phyloP scores from a whole-genome alignment of 2,888 invertebrate species.

The Lottia gigantea region DNA sequence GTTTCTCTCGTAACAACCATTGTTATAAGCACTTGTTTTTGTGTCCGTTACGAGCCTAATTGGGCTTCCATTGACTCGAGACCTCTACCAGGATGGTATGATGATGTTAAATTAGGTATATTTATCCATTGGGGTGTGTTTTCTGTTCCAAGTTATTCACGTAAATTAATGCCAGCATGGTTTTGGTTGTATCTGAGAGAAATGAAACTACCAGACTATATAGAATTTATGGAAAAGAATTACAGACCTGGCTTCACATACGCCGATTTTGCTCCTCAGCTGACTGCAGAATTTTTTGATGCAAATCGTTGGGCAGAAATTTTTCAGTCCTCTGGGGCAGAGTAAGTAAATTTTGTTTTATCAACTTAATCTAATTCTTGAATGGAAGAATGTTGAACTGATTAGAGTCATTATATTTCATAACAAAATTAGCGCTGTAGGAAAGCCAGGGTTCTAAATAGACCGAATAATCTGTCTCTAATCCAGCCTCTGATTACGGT shows the following conservation, averaged over 20 bases:
- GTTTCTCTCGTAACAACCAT: too few relatives aligned
- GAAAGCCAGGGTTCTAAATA: too few relatives aligned
- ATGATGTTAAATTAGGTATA: slow-evolving; percentile 70
- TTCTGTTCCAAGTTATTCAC: slow-evolving; percentile 64
- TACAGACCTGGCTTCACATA: slow-evolving; percentile 37
- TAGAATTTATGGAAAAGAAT: slow-evolving; percentile 33
- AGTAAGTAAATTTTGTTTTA: slow-evolving; percentile 21
- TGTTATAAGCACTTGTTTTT: too few relatives aligned
- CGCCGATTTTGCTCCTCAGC: slow-evolving; percentile 30
- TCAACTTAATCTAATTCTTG: too few relatives aligned
- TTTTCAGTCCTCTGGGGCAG: slow-evolving; percentile 33
- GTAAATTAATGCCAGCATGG: slow-evolving; percentile 76
- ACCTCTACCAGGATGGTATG: slow-evolving; percentile 69
- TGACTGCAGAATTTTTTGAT: slow-evolving; percentile 33
- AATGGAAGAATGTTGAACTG: too few relatives aligned
- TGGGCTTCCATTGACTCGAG: slow-evolving; percentile 65
- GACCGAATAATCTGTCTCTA: too few relatives aligned
- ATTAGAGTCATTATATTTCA: too few relatives aligned
- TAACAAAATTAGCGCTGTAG: too few relatives aligned
- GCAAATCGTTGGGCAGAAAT: slow-evolving; percentile 30
- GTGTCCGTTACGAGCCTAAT: too few relatives aligned
- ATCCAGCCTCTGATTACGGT: too few relatives aligned
- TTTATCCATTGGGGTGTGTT: slow-evolving; percentile 71
- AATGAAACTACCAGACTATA: slow-evolving; percentile 35
- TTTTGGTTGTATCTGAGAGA: slow-evolving; percentile 86